Percentiles rank a stretch among this genome's conserved stretches.
These are phyloP conservation scores for Coenobita brevimanus DNA, from an alignment of 1,140 invertebrate genomes.

Conservation along the genomic window DNA sequence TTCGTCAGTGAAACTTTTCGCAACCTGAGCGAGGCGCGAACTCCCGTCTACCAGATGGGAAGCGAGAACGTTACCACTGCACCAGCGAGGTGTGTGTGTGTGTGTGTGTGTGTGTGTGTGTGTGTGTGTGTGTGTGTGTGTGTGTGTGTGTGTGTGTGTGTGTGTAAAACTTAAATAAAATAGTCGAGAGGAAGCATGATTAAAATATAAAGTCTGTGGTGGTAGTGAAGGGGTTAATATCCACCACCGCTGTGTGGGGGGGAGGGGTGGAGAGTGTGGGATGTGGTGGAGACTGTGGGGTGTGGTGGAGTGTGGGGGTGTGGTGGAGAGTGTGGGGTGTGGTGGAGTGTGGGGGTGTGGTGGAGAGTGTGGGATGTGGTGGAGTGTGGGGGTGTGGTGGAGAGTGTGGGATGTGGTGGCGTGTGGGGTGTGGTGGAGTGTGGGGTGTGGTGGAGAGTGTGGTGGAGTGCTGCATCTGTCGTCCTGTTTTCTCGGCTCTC, in stretches of 20 bases:
- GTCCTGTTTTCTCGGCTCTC: neutral
- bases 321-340: too few relatives aligned
- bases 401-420: too few relatives aligned
- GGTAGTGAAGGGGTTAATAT: too few relatives aligned
- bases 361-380: too few relatives aligned
- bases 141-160: slow-evolving; percentile 20
- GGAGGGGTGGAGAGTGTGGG: too few relatives aligned
- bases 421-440: too few relatives aligned
- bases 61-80: neutral
- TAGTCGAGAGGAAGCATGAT: neutral
- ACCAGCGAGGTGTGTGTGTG: neutral
- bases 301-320: too few relatives aligned
- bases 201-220: neutral
- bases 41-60: neutral
- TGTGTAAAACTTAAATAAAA: neutral
- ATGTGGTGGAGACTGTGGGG: too few relatives aligned
- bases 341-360: too few relatives aligned
- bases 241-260: too few relatives aligned
- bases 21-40: neutral
- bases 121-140: slow-evolving; percentile 20
- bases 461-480: neutral
- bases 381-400: too few relatives aligned
- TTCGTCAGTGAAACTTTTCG: neutral
- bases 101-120: slow-evolving; percentile 20
- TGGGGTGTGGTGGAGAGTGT: too few relatives aligned